These are phyloP conservation scores for Drepanosiphum platanoidis DNA, from an alignment of 2,888 invertebrate genomes.

Conservation along the genomic window DNA sequence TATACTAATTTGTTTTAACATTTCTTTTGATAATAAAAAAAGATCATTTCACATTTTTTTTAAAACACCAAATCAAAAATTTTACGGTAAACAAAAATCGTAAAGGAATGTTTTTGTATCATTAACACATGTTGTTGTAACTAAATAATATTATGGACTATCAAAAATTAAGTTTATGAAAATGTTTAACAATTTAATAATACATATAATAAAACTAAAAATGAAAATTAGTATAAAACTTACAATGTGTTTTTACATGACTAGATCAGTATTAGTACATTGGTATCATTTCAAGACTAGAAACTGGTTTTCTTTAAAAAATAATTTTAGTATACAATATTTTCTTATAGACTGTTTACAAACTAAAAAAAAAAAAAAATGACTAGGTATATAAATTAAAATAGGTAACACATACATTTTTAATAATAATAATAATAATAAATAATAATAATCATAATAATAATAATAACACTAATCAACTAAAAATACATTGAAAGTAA, in stretches of 20 bases:
- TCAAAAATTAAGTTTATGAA: conserved; percentile 30
- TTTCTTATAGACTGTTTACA: conserved; percentile 11
- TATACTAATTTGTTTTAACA: conserved; percentile 20
- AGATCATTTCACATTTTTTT: neutral
- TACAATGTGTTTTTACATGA: conserved; percentile 56
- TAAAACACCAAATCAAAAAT: conserved; percentile 3
- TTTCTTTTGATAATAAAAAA: conserved; percentile 17
- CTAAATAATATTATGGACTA: conserved; percentile 39
- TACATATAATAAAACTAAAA: conserved; percentile 50
- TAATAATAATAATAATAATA: conserved; percentile 30
- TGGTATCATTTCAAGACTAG: conserved; percentile 58
- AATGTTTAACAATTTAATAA: conserved; percentile 33
- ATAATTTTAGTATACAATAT: conserved; percentile 49
- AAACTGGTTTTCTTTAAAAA: conserved; percentile 35
- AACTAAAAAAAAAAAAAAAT: conserved; percentile 49
- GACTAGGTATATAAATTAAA: conserved; percentile 44
- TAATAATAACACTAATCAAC: conserved; percentile 39
- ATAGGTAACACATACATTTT: conserved; percentile 47
- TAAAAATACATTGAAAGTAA: conserved; percentile 43
- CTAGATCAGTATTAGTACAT: conserved; percentile 58
- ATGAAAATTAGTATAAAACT: conserved; percentile 49
- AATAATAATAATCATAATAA: too few relatives aligned
- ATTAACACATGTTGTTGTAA: neutral
- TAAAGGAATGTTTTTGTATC: neutral
- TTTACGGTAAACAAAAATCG: neutral